Evolutionary conservation across 2,113 vertebrate genomes (phyloP), one percentile per base, ranked within the genome.

Genomic region (Marmota monax): DNA sequence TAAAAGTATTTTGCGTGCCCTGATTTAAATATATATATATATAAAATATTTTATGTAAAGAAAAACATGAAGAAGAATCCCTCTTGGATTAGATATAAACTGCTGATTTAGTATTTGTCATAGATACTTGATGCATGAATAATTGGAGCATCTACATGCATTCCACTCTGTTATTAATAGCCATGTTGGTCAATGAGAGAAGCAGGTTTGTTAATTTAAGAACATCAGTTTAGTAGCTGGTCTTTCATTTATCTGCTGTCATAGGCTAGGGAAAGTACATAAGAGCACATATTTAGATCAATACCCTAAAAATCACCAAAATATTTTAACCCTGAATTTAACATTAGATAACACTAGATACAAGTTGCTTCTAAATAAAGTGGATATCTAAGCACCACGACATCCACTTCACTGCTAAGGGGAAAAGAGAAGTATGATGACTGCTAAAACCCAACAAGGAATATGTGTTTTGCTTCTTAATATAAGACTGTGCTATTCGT

Each of bases 361-460:
- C 34, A 77, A 63, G 8, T 72, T 80, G 23, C n/a, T 87, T 96
- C 58, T 93, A 63, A 78, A 69, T 7, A 77, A 95, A 92, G 56
- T 51, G 29, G 20, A 37, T 70, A 89, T 32, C 37, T 61, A 63
- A 8, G 39, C 45, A 63, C 32, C 18, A 23, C 25, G 32, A 45
- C 92, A 70, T 61, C 63, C 11, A 83, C 72, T 89, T 86, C 53
- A 63, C 13, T 83, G 37, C 10, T 9, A n/a, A 27, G 25, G 27
- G 37, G 56, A 82, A 63, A n/a, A n/a, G 9, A 37, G 16, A 37
- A 6, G 4, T 73, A 11, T 82, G 27, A 61, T 67, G 79, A 78
- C 23, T 29, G 17, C 25, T 63, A 78, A 77, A 78, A 69, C 56
- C 65, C 74, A 65, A 6, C 39, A 42, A 70, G 10, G 10, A 84